These are phyloP conservation scores for Chironomus tepperi DNA, from an alignment of 1,140 invertebrate species.

Conservation along the genomic window DNA sequence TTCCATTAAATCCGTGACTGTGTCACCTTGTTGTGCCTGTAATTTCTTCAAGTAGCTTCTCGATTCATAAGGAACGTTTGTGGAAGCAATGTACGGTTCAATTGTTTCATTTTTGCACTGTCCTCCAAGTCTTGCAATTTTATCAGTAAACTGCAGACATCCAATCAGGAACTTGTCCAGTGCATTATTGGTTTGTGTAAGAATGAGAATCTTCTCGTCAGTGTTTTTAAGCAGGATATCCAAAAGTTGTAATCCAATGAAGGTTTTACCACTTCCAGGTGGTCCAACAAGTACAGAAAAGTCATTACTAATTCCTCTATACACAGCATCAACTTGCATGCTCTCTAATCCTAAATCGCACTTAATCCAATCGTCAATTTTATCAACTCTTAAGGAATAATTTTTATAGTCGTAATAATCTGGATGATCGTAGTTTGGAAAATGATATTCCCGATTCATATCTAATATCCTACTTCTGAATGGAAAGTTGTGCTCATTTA, in stretches of 20 bases:
- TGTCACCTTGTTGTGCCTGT: not conserved
- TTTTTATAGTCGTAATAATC: constrained; percentile 28
- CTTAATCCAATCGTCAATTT: constrained; percentile 34
- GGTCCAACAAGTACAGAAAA: constrained; percentile 70
- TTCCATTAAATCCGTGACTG: not conserved
- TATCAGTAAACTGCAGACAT: constrained; percentile 45
- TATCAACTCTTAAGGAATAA: not conserved
- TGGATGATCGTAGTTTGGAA: constrained; percentile 27
- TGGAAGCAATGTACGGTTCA: constrained; percentile 30
- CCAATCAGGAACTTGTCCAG: constrained; percentile 83
- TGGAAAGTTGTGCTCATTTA: constrained; percentile 41
- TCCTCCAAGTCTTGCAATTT: constrained; percentile 63
- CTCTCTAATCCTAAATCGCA: constrained; percentile 45
- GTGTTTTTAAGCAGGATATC: constrained; percentile 49
- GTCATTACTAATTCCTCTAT: constrained; percentile 49
- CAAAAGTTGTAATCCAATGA: constrained; percentile 58
- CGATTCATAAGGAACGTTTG: not conserved
- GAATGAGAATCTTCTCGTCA: constrained; percentile 55
- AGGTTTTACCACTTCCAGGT: constrained; percentile 75
- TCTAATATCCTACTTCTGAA: constrained; percentile 42
- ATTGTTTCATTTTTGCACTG: constrained; percentile 53
- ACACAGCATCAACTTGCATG: constrained; percentile 50
- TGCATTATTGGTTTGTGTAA: constrained; percentile 82
- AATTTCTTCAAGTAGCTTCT: not conserved
- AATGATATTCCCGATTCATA: constrained; percentile 27